phyloP scores from a whole-genome alignment of 2,797 vertebrate species.

The Brachymystax lenok region DNA sequence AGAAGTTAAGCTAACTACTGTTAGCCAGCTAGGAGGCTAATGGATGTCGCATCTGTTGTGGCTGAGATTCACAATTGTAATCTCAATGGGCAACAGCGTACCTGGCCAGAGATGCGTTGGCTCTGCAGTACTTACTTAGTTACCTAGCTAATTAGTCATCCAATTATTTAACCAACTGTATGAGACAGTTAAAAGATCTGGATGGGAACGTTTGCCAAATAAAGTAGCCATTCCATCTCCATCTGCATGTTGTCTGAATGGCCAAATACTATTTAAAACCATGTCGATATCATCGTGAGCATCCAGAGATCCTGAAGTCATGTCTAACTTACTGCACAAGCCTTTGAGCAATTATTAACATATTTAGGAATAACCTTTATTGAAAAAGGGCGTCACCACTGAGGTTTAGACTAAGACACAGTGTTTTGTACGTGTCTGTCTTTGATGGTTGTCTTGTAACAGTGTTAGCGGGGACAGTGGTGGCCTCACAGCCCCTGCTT shows the following conservation, averaged over 20 bases:
- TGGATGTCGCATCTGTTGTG: neutral
- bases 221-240: neutral
- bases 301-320: neutral
- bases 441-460: conserved; percentile 15
- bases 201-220: neutral
- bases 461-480: conserved; percentile 53
- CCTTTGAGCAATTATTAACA: neutral
- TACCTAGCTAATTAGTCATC: neutral
- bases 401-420: too few relatives aligned
- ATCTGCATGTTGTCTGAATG: neutral
- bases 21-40: neutral
- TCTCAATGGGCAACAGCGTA: neutral
- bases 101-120: neutral
- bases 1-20: neutral
- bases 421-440: neutral
- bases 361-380: neutral
- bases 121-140: neutral
- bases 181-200: neutral
- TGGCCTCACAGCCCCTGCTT: conserved; percentile 30
- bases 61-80: neutral
- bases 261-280: neutral
- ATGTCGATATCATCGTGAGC: neutral
- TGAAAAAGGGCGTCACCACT: neutral
- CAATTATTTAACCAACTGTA: neutral
- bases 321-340: neutral